These are phyloP conservation scores for Heterodera filipjevi DNA, from an alignment of 2,888 invertebrate species.

Conservation along the genomic window DNA sequence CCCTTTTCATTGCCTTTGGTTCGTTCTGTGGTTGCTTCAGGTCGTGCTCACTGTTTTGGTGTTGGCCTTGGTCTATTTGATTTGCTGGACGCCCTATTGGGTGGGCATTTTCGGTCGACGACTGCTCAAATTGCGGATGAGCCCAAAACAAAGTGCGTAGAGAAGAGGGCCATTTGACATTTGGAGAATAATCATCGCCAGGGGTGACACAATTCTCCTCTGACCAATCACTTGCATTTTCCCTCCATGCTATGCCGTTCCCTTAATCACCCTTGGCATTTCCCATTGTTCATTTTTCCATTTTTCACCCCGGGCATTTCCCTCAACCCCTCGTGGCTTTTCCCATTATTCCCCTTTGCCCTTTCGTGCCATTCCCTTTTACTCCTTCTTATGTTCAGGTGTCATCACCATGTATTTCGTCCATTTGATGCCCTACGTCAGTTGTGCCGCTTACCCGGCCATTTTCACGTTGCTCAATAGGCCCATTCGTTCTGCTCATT, in stretches of 20 bases:
- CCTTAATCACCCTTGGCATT: too few species aligned
- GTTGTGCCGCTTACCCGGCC: conserved; percentile 62
- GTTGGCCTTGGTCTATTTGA: conserved; percentile 60
- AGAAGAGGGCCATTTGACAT: not conserved
- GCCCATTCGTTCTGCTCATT: conserved; percentile 47
- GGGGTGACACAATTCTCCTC: too few species aligned
- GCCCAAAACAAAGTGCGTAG: conserved; percentile 24
- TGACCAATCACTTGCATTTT: too few species aligned
- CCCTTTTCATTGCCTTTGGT: not conserved
- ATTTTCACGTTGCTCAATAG: conserved; percentile 61
- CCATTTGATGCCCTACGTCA: conserved; percentile 63
- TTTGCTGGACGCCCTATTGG: conserved; percentile 63
- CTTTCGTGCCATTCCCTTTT: too few species aligned
- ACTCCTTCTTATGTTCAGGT: not conserved
- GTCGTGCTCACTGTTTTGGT: conserved; percentile 61
- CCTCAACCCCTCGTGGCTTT: too few species aligned
- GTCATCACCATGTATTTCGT: conserved; percentile 61
- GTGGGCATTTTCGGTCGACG: conserved; percentile 53
- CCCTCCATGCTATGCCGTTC: too few species aligned
- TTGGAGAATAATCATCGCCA: too few species aligned
- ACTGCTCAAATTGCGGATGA: conserved; percentile 23
- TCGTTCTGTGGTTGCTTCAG: conserved; percentile 24
- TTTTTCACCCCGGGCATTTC: too few species aligned
- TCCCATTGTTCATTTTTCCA: too few species aligned
- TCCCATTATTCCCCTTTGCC: too few species aligned